Base-by-base conservation (phyloP, 2,113 vertebrate species). In the Glaucomys volans region DNA sequence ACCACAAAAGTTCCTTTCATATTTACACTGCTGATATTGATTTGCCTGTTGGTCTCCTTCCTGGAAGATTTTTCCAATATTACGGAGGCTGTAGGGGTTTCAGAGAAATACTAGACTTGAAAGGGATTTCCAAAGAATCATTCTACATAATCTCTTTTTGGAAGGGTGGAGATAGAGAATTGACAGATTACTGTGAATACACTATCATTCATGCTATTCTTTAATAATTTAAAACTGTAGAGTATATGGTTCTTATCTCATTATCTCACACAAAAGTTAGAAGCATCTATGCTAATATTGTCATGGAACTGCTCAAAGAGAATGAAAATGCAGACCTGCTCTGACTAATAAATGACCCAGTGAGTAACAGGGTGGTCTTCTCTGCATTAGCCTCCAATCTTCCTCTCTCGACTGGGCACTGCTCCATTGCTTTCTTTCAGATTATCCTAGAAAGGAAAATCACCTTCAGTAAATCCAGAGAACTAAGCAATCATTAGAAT, bases 1-100 rank as follows among this genome's bases (percentile, higher is more conserved):
- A 89, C 86, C 94, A 94, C 89, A 91, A 16, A 93, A 89, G 88
- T 96, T 95, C 42, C 67, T 95, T 74, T 91, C 42, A 80, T 89
- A 92, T 69, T 92, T 67, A 71, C 32, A 35, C 35, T 94, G 54
- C 67, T 96, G 88, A 77, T 89, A 95, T 44, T 83, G 77, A 96
- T 88, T 94, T 95, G 47, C 37, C 44, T 72, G 9, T 77, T 95
- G 71, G 40, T 94, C 35, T 80, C 40, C 83, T 40, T 94, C 42
- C 59, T 76, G 22, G 35, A 8, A 66, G 26, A 95, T 4, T 71
- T 97, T 77, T 57, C 32, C 72, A 95, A 54, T 16, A 89, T 88
- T 47, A 64, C 6, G 54, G 54, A 79, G 42, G 42, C 59, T 40
- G 6, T 47, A 37, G 22, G 35, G 3, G 26, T 84, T 59, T 66